A percentile compares a stretch with the other conserved stretches of the same genome.
These are phyloP conservation scores for Peromyscus attwateri DNA, from an alignment of 2,797 vertebrate genomes.

Conservation along the genomic window DNA sequence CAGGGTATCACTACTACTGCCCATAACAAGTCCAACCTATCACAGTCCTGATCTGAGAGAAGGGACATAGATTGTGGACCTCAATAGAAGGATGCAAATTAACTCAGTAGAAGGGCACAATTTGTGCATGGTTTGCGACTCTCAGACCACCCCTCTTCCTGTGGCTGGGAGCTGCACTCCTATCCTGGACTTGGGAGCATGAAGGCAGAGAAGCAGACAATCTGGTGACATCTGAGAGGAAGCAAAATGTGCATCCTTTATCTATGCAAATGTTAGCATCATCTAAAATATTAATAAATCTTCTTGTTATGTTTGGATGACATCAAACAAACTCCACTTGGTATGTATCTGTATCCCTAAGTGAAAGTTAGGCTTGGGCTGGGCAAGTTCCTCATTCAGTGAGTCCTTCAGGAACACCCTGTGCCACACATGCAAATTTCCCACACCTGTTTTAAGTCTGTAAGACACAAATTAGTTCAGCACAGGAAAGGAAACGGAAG, in stretches of 20 bases:
- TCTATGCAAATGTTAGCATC: background rate
- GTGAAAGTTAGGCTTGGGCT: slow-evolving; percentile 13
- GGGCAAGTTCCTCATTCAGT: background rate
- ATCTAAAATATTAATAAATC: slow-evolving; percentile 21
- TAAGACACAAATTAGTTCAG: slow-evolving; percentile 48
- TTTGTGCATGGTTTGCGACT: background rate
- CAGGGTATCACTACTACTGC: background rate
- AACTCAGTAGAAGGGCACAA: too few relatives aligned
- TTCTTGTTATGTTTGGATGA: background rate
- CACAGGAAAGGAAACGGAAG: slow-evolving; percentile 35
- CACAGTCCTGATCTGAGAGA: background rate
- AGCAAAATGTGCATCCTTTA: background rate
- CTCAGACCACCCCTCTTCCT: background rate
- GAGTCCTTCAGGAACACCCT: background rate
- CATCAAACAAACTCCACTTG: slow-evolving; percentile 47
- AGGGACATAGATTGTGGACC: background rate
- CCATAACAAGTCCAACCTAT: background rate
- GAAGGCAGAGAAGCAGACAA: background rate
- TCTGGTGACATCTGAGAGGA: background rate
- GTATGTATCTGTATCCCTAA: slow-evolving; percentile 39
- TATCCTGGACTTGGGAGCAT: background rate
- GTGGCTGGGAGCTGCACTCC: background rate
- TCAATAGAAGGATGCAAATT: background rate
- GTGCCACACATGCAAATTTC: slow-evolving; percentile 9
- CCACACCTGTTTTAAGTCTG: slow-evolving; percentile 48